These are phyloP conservation scores for Nomada hirtipes DNA, from an alignment of 2,888 invertebrate genomes.

Conservation along the genomic window DNA sequence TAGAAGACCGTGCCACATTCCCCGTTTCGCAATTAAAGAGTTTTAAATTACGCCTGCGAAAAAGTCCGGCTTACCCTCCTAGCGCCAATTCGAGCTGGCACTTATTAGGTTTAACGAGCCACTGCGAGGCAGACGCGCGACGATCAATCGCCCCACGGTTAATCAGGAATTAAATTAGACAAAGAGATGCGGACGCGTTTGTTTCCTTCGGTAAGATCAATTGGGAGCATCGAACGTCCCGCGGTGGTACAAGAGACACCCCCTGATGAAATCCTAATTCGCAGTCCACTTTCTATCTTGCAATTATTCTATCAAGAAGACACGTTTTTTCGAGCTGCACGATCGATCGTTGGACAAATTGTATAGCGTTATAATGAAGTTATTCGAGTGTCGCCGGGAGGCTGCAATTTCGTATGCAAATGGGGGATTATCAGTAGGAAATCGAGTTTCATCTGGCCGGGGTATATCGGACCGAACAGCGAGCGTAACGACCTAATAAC, in stretches of 20 bases:
- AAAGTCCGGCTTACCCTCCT: constrained; percentile 26
- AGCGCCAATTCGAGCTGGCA: constrained; percentile 16
- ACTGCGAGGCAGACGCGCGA: constrained; percentile 11
- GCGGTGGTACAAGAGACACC: too few relatives aligned
- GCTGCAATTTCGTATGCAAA: constrained; percentile 35
- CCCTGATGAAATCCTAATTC: neutral
- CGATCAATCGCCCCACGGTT: constrained; percentile 53
- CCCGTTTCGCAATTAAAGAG: neutral
- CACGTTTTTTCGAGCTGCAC: neutral
- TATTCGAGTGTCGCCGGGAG: constrained; percentile 17
- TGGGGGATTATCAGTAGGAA: constrained; percentile 30
- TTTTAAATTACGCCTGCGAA: constrained; percentile 7
- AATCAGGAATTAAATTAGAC: constrained; percentile 52
- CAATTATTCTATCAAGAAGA: too few relatives aligned
- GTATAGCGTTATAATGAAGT: constrained; percentile 19
- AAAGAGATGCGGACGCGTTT: constrained; percentile 12
- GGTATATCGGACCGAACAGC: constrained; percentile 1
- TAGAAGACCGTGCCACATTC: neutral
- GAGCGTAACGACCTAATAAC: constrained; percentile 33
- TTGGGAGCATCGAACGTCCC: neutral
- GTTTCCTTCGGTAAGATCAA: neutral
- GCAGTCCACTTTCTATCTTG: neutral
- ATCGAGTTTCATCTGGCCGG: constrained; percentile 25
- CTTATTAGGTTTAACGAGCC: constrained; percentile 37
- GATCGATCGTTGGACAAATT: neutral